phyloP scores from a whole-genome alignment of 2,888 invertebrate genomes.

The Andrena dorsata region DNA sequence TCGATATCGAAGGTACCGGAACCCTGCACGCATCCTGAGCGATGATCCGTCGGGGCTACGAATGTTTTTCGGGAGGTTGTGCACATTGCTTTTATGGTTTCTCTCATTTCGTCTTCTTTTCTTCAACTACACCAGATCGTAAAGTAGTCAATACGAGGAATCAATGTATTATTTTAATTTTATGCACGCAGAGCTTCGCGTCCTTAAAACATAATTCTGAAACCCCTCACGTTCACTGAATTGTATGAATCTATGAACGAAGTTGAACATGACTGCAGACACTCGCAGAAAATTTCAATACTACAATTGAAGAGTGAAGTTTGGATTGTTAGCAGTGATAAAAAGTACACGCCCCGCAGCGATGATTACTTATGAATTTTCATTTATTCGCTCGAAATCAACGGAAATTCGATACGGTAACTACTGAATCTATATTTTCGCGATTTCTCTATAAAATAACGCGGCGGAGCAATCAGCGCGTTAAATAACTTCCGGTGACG shows the following conservation, averaged over 20 bases:
- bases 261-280: slow-evolving; percentile 14
- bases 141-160: too few species aligned
- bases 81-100: not conserved
- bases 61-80: not conserved
- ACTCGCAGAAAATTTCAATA: slow-evolving; percentile 41
- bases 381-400: slow-evolving; percentile 51
- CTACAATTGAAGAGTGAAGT: slow-evolving; percentile 19
- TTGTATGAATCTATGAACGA: not conserved
- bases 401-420: slow-evolving; percentile 49
- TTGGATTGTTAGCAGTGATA: slow-evolving; percentile 30
- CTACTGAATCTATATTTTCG: slow-evolving; percentile 55
- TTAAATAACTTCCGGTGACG: slow-evolving; percentile 44
- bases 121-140: too few species aligned
- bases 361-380: slow-evolving; percentile 55
- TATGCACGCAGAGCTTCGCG: too few species aligned
- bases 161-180: too few species aligned
- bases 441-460: slow-evolving; percentile 40
- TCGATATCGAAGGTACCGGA: not conserved
- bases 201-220: too few species aligned
- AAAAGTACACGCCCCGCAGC: slow-evolving; percentile 36
- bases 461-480: slow-evolving; percentile 43
- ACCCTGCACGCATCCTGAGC: slow-evolving; percentile 10
- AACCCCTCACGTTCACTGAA: not conserved
- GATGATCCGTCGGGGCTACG: not conserved
- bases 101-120: not conserved